Base-by-base conservation (phyloP, 64 coral and sea anemone species). In the Actinia tenebrosa region DNA sequence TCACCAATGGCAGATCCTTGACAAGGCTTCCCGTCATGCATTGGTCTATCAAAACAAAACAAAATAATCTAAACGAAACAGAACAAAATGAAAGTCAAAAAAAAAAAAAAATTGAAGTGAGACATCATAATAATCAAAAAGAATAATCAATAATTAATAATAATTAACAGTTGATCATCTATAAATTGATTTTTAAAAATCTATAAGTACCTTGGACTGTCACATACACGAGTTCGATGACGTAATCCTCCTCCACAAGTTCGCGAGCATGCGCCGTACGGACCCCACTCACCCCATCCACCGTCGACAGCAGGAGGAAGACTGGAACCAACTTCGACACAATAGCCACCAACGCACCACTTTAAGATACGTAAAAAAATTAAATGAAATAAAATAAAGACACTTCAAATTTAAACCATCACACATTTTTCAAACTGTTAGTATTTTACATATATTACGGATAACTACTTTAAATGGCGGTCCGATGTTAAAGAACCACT, bases 241-340 rank as follows among this genome's bases (percentile, higher is more conserved):
- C 58, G 86, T 13, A 92, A 25, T 14, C 90, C 90, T 15, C 85
- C 90, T 63, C 86, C 86, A 60, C 90, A 92, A 19, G 90, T 92
- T 43, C 90, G 66, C 20, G 90, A 66, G 63, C 90, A 92, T 46
- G 22, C 37, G 45, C 78, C 62, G 44, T 87, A 92, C 15, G 77
- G 5, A 23, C 85, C 79, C 90, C 90, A 92, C 10, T 59, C 18
- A 8, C 90, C 79, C 90, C 90, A 92, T 11, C 26, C 45, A 71
- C 90, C 90, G 46, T 92, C 79, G 18, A 87, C 11, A 43, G 90
- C 55, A 6, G 62, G 78, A 11, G 90, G 90, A 16, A 92, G 19
- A 68, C 85, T 83, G 25, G 84, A 44, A 20, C 86, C 89, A 13
- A 91, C 85, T 27, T 77, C 19, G 18, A 63, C 80, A 26, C 90